Conservation (phyloP, 2,888 invertebrate genomes). For the Hecatera dysodea region DNA sequence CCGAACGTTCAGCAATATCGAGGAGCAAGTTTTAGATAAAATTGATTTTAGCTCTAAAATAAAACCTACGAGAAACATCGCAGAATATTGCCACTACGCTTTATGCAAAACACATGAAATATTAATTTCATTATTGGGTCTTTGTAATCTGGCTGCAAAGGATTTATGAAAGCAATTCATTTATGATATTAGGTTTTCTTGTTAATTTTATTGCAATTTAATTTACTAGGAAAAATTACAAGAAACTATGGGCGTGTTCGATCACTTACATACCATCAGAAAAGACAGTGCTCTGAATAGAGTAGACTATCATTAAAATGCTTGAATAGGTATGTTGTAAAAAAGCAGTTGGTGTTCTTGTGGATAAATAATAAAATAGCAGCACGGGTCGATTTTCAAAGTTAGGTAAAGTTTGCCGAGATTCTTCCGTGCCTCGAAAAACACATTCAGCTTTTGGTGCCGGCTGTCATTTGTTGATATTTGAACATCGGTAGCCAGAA, state of each 20-base stretch:
- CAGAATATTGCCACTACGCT: conserved; percentile 25
- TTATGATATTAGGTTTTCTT: not conserved
- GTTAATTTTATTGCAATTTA: not conserved
- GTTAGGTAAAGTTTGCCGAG: not conserved
- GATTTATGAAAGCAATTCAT: not conserved
- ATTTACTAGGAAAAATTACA: not conserved
- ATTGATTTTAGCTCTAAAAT: conserved; percentile 62
- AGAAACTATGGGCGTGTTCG: no score
- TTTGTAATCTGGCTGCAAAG: not conserved
- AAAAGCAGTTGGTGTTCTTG: no score
- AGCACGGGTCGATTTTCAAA: not conserved
- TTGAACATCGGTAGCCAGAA: no score
- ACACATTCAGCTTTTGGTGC: no score
- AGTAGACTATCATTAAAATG: no score
- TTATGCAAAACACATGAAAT: conserved; percentile 35
- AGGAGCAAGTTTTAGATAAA: conserved; percentile 58
- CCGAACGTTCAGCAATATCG: conserved; percentile 53
- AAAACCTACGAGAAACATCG: conserved; percentile 38
- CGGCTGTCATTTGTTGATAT: no score
- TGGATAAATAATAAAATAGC: not conserved
- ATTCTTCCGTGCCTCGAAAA: not conserved
- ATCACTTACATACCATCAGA: no score
- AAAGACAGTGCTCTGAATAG: no score
- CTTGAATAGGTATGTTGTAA: no score
- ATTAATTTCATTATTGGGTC: conserved; percentile 6